Base-by-base conservation (phyloP, 2,888 invertebrate species). In the Tachina fera region DNA sequence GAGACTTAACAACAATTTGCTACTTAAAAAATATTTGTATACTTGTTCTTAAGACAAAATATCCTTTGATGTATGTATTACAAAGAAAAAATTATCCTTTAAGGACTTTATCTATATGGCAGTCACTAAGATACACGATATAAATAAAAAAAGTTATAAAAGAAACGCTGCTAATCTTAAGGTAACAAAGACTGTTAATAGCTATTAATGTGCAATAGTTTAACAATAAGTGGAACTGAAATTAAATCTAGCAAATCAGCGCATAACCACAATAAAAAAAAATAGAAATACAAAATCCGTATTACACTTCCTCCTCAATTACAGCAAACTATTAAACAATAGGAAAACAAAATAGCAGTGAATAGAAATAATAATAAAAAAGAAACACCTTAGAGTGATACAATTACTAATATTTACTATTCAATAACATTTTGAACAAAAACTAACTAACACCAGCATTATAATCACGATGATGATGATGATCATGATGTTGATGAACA, bases 171-270 rank as follows among this genome's bases (percentile, higher is more conserved):
- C 47, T 71, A 71, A 83, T 67, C 77, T 51, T 19, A 9, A 60
- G 13, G 49, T 51, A 77, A 72, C 53, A 78, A 76, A 49, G 65
- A 49, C 41, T 63, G 58, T 47, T 83, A 77, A 79, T 68, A 76
- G 41, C 47, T 58, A 71, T 65, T 68, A 84, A 77, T 77, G 49
- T 31, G 74, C 60, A 65, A 78, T 68, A 71, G 68, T 75, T 74
- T 49, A 78, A 82, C 74, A 82, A 82, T 56, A 78, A 83, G 19
- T 70, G 71, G 79, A 77, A 80, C 60, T 87, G 91, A 91, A 91
- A 91, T 91, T 89, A 89, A 91, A 91, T 91, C 91, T 91, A 90
- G 90, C 91, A 90, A 91, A 90, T 90, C 90, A 90, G 89, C 88
- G 88, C 90, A 88, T 88, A 89, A 88, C 87, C 88, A 78, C 86